Evolutionary conservation across 2,797 vertebrate species (phyloP).

Genomic region (Cuniculus paca): DNA sequence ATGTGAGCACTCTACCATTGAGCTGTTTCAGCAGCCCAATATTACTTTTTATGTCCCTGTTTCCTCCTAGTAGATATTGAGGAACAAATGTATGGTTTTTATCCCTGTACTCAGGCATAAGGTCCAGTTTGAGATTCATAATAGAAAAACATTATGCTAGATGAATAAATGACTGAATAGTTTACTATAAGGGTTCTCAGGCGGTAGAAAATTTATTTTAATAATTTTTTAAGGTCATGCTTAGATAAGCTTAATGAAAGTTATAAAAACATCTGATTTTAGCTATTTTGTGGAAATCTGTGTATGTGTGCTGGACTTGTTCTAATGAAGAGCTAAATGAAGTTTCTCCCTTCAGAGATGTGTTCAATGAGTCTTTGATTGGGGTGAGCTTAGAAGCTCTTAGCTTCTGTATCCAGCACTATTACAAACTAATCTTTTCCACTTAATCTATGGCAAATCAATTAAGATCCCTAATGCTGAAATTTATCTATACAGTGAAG

Average conservation of each 20-base stretch:
- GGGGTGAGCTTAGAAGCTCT: not conserved
- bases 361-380: not conserved
- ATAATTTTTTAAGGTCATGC: constrained; percentile 7
- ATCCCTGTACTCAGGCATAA: not conserved
- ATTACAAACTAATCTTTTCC: not conserved
- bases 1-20: not conserved
- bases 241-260: constrained; percentile 45
- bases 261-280: not conserved
- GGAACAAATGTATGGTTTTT: constrained; percentile 11
- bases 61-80: constrained; percentile 6
- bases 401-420: not conserved
- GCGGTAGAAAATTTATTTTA: not conserved
- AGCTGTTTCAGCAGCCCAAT: not conserved
- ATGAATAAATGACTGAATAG: constrained; percentile 49
- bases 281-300: not conserved
- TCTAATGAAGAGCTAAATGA: not conserved
- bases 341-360: not conserved
- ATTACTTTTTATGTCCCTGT: constrained; percentile 8
- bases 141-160: constrained; percentile 61
- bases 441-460: not conserved
- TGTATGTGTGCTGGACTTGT: not conserved
- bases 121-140: constrained; percentile 27
- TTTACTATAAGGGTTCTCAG: constrained; percentile 8
- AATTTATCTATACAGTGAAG: constrained; percentile 3
- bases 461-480: not conserved